A percentile compares a stretch with the other conserved stretches of the same genome.
Evolutionary conservation across 2,888 invertebrate species (phyloP).

Genomic region (Crioceris asparagi): DNA sequence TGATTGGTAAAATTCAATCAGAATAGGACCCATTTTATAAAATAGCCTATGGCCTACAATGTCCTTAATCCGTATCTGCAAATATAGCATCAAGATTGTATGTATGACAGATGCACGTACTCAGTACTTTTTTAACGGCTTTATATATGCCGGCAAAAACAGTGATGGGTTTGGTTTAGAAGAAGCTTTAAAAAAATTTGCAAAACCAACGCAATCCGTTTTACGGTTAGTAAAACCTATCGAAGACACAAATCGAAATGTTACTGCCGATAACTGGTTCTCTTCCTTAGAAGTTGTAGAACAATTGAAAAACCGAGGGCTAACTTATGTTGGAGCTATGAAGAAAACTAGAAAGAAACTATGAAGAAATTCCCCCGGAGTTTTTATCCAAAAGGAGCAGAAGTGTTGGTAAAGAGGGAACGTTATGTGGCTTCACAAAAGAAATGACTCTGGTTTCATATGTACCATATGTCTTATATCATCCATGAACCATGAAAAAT

Average conservation of each 20-base stretch:
- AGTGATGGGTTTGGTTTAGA: background rate
- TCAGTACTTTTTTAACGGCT: conserved; percentile 1
- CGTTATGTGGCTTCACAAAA: conserved; percentile 10
- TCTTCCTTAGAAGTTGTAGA: conserved; percentile 8
- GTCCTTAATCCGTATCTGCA: no score
- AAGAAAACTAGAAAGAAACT: conserved; percentile 5
- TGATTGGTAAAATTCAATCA: no score
- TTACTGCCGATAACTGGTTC: conserved; percentile 10
- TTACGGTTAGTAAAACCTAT: background rate
- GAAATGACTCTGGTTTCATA: conserved; percentile 11
- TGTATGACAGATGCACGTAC: background rate
- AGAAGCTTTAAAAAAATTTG: background rate
- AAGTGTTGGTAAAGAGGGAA: background rate
- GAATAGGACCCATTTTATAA: no score
- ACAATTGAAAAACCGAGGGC: conserved; percentile 5
- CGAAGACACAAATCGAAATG: conserved; percentile 1
- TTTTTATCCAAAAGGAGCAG: conserved; percentile 6
- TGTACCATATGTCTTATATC: conserved; percentile 8
- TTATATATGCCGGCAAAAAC: conserved; percentile 1
- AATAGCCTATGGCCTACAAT: no score
- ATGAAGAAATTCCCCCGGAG: conserved; percentile 7
- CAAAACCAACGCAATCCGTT: background rate
- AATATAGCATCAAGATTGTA: background rate
- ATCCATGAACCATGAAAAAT: conserved; percentile 9
- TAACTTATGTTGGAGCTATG: conserved; percentile 9